Evolutionary conservation across 2,888 invertebrate species (phyloP).

Genomic region (Drosophila pegasa): DNA sequence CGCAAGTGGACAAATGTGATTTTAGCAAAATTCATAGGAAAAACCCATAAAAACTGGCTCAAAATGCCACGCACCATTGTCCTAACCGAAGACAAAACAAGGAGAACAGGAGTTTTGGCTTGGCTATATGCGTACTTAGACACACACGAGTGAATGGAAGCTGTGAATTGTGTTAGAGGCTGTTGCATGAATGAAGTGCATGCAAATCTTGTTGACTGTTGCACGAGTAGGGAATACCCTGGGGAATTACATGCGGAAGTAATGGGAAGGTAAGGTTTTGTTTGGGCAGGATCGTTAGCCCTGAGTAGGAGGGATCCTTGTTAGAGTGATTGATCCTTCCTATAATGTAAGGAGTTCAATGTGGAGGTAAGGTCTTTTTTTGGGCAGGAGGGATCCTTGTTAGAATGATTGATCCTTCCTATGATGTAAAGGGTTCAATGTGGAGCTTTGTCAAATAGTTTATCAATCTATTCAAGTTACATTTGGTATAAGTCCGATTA

Average conservation of each 20-base stretch:
- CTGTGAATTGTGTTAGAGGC: slow-evolving; percentile 9
- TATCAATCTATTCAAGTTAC: neutral
- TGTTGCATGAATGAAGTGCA: slow-evolving; percentile 1
- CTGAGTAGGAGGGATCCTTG: neutral
- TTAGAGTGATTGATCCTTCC: too few species aligned
- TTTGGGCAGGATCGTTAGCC: too few species aligned
- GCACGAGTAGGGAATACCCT: neutral
- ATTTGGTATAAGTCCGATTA: neutral
- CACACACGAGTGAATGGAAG: slow-evolving; percentile 9
- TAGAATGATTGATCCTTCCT: too few species aligned
- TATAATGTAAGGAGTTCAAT: neutral
- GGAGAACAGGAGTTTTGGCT: neutral
- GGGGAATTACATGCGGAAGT: neutral
- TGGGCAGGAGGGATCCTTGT: neutral
- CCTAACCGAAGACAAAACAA: slow-evolving; percentile 16
- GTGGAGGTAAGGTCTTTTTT: too few species aligned
- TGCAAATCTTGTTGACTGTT: neutral
- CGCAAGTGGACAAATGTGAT: slow-evolving; percentile 50
- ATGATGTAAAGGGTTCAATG: neutral
- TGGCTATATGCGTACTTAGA: neutral
- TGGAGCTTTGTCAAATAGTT: neutral
- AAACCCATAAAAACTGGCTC: slow-evolving; percentile 40
- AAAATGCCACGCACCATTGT: slow-evolving; percentile 17
- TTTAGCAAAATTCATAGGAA: slow-evolving; percentile 35
- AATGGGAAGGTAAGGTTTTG: too few species aligned